Conservation (phyloP, 2,888 invertebrate species). For the Chydorus sphaericus region DNA sequence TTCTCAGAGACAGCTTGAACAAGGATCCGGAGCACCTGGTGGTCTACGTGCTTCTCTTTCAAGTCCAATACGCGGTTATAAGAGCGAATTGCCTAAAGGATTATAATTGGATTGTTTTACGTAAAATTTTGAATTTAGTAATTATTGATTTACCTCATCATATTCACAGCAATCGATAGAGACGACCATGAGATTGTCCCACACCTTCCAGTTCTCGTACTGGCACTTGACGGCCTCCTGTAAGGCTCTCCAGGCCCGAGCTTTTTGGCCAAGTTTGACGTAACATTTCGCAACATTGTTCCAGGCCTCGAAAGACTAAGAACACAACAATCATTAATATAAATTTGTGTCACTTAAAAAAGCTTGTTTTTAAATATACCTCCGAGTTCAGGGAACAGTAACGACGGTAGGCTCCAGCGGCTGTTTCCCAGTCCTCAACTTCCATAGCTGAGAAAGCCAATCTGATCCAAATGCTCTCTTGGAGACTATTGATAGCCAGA, state of each 20-base stretch:
- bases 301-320: conserved; percentile 88
- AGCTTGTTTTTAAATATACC: conserved; percentile 7
- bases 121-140: neutral
- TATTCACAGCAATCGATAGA: conserved; percentile 74
- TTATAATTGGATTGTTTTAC: neutral
- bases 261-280: conserved; percentile 70
- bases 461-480: conserved; percentile 71
- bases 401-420: conserved; percentile 68
- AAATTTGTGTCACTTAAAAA: neutral
- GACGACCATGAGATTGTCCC: conserved; percentile 87
- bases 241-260: conserved; percentile 65
- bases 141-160: conserved; percentile 42
- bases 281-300: conserved; percentile 93
- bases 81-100: conserved; percentile 48
- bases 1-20: conserved; percentile 51
- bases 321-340: conserved; percentile 15
- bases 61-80: conserved; percentile 74
- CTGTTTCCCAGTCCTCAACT: conserved; percentile 61
- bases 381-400: conserved; percentile 72
- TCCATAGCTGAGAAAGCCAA: conserved; percentile 71
- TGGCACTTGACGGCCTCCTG: conserved; percentile 82
- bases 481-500: conserved; percentile 70
- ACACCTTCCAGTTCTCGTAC: conserved; percentile 79
- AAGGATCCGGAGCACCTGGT: conserved; percentile 55
- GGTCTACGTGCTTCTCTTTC: conserved; percentile 56